Base-by-base conservation (phyloP, 30 jellyfish, hydroid and myxozoan genomes). In the Turritopsis dohrnii region DNA sequence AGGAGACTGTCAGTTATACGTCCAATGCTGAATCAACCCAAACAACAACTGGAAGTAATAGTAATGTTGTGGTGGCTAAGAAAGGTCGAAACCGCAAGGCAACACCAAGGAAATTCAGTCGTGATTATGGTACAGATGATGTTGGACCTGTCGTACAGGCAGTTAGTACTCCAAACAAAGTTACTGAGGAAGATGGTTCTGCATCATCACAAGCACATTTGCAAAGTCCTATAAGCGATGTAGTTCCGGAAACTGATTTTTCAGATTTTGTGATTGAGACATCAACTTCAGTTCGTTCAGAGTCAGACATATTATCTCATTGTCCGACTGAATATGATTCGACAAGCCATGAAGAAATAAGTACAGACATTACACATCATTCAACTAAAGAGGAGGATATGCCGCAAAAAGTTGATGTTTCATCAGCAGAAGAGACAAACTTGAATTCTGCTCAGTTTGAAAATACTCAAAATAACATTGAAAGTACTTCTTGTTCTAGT, bases 1-100 rank as follows among this genome's bases (percentile, higher is more conserved):
- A 41, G 60, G 60, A 41, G 13, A 41, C 60, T 41, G 60, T 41
- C 60, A 13, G 60, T 41, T 41, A 41, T 41, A 3, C 60, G 9
- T 41, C 60, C 13, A 41, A 41, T 41, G 60, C 13, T 13, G 60
- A 41, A 41, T 41, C 60, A 3, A 41, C 13, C 9, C 9, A 41
- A 3, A 41, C 5, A 41, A 41, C 60, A 41, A 3, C 60, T 3
- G 60, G 13, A 13, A 41, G 60, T 41, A 41, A 41, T 41, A 13
- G 13, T 41, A 41, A 41, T 13, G 13, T 5, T 41, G 60, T 41
- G 60, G 60, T 41, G 60, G 13, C 60, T 3, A 69, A 69, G 8
- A 23, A 27, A n/a, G 77, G 77, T n/a, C 9, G 77, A 69, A 69
- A 69, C 19, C 28, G 77, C 28, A 69, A 69, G 19, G 77, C 77